Conservation (phyloP, 2,797 vertebrate genomes). For the Meriones psammophilus region DNA sequence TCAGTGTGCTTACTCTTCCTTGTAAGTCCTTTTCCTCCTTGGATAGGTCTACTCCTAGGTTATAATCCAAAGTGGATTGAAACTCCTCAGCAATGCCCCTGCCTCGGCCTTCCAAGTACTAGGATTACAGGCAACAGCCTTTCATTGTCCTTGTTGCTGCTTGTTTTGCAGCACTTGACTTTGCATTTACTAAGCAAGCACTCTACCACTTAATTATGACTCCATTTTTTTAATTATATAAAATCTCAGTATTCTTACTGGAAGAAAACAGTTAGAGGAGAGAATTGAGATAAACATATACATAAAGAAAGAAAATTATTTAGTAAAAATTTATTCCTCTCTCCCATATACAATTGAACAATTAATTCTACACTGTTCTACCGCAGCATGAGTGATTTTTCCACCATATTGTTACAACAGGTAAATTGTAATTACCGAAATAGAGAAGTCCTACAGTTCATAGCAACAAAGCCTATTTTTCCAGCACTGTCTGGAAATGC, state of each 20-base stretch:
- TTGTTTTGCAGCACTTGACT: background rate
- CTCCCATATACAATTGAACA: background rate
- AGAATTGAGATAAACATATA: background rate
- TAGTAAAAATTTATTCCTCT: background rate
- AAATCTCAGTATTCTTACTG: slow-evolving; percentile 6
- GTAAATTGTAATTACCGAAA: background rate
- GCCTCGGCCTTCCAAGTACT: background rate
- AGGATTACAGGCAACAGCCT: background rate
- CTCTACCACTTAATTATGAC: background rate
- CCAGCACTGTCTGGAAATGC: background rate
- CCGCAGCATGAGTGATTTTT: background rate
- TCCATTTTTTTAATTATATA: background rate
- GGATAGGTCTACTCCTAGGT: background rate
- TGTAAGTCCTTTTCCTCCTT: background rate
- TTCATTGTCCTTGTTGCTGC: background rate
- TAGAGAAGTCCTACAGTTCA: background rate
- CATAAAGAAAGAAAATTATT: background rate
- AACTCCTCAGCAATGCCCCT: background rate
- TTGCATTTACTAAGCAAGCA: background rate
- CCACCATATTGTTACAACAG: background rate
- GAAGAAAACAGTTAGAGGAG: background rate
- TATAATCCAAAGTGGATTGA: background rate
- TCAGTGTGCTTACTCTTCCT: background rate
- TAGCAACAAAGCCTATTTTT: background rate
- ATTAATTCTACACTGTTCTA: background rate